These are phyloP conservation scores for Zaprionus vittiger DNA, from an alignment of 1,140 invertebrate genomes.

Conservation along the genomic window DNA sequence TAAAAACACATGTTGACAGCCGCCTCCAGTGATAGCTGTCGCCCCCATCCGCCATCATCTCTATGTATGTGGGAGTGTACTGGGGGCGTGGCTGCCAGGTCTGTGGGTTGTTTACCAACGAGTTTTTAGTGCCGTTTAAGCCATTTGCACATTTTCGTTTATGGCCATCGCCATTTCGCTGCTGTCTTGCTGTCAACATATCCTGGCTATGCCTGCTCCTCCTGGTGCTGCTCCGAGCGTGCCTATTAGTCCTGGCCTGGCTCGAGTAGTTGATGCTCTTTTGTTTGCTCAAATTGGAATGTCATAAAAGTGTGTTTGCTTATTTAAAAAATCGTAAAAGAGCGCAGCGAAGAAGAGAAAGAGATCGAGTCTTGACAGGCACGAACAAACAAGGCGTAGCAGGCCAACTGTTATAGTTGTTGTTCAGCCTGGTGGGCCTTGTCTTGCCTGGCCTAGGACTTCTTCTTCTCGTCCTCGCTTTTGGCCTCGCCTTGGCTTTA, in stretches of 20 bases:
- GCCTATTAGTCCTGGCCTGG: conserved; percentile 51
- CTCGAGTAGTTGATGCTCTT: conserved; percentile 47
- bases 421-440: conserved; percentile 35
- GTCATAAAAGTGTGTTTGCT: conserved; percentile 70
- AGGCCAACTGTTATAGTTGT: conserved; percentile 32
- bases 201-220: neutral
- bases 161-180: conserved; percentile 69
- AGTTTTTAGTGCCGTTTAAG: conserved; percentile 75
- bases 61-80: conserved; percentile 10
- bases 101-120: conserved; percentile 31
- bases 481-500: conserved; percentile 31
- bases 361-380: conserved; percentile 17
- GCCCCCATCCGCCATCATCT: neutral
- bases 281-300: conserved; percentile 73
- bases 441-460: conserved; percentile 9
- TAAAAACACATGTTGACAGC: conserved; percentile 80
- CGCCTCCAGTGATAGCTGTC: conserved; percentile 45
- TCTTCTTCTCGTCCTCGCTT: conserved; percentile 7
- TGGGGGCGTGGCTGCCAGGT: conserved; percentile 4
- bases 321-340: conserved; percentile 59
- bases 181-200: conserved; percentile 42
- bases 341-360: neutral
- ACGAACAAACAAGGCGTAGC: conserved; percentile 22
- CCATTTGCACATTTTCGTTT: conserved; percentile 80
- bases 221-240: conserved; percentile 10